Conservation (phyloP, 2,113 vertebrate genomes). For the Eidolon helvum region DNA sequence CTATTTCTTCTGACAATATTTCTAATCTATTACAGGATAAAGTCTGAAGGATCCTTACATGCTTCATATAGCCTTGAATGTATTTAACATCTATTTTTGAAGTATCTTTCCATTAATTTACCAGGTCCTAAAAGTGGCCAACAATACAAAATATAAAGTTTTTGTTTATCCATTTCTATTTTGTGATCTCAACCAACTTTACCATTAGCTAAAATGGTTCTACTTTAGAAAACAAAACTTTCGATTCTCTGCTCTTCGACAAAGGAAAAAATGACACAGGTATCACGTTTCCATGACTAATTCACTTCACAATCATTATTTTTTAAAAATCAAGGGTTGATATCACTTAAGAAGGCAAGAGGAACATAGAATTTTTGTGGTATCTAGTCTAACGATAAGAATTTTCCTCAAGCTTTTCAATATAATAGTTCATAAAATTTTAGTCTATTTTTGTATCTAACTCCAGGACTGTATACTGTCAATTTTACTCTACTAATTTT, state of each 20-base stretch:
- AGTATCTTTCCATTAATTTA: not conserved
- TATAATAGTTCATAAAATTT: not conserved
- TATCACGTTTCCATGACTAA: not conserved
- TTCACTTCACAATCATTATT: not conserved
- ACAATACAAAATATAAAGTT: conserved; percentile 2
- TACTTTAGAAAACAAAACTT: conserved; percentile 11
- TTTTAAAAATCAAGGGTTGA: not conserved
- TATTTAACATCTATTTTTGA: conserved; percentile 2
- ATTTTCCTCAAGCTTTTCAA: not conserved
- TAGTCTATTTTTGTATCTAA: not conserved
- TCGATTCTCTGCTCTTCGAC: not conserved
- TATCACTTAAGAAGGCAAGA: not conserved
- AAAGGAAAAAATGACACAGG: not conserved
- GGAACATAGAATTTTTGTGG: not conserved
- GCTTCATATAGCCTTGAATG: not conserved
- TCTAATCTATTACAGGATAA: not conserved
- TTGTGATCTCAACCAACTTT: not conserved
- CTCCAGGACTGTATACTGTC: not conserved
- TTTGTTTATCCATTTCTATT: not conserved
- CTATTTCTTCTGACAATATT: not conserved
- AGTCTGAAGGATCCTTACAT: not conserved
- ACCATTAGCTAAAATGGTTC: not conserved
- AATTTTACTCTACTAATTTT: not conserved
- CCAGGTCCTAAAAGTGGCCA: not conserved
- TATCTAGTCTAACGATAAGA: not conserved